phyloP scores from a whole-genome alignment of 2,888 invertebrate genomes.

The Yponomeuta cagnagella region DNA sequence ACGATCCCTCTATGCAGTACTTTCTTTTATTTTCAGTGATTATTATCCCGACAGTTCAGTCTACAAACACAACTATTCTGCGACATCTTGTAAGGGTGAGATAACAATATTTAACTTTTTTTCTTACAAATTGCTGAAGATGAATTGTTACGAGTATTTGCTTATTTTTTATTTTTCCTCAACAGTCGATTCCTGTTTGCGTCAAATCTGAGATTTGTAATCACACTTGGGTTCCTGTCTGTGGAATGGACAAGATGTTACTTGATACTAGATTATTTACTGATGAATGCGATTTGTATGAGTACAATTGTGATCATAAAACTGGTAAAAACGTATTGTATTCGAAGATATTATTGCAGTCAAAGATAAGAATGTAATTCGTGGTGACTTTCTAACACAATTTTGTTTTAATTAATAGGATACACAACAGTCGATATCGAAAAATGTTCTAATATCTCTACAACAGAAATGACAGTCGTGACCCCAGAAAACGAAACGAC shows the following conservation, averaged over 20 bases:
- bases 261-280: constrained; percentile 33
- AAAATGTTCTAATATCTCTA: constrained; percentile 9
- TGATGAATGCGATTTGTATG: constrained; percentile 52
- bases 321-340: not conserved
- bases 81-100: not conserved
- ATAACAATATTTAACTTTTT: not conserved
- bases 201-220: constrained; percentile 51
- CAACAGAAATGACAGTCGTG: not conserved
- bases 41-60: not conserved
- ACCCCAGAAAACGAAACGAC: not conserved
- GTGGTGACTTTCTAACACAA: not conserved
- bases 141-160: no score
- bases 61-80: not conserved
- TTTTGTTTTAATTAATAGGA: constrained; percentile 30
- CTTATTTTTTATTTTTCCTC: not conserved
- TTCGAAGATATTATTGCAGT: not conserved
- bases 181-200: constrained; percentile 40
- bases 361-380: no score
- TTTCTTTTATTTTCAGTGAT: not conserved
- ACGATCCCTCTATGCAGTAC: not conserved
- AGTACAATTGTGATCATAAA: constrained; percentile 48
- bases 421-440: constrained; percentile 30
- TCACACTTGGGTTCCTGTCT: constrained; percentile 54
- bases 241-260: constrained; percentile 31
- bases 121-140: no score